phyloP scores from a whole-genome alignment of 2,888 invertebrate species.

The Euplagia quadripunctaria region DNA sequence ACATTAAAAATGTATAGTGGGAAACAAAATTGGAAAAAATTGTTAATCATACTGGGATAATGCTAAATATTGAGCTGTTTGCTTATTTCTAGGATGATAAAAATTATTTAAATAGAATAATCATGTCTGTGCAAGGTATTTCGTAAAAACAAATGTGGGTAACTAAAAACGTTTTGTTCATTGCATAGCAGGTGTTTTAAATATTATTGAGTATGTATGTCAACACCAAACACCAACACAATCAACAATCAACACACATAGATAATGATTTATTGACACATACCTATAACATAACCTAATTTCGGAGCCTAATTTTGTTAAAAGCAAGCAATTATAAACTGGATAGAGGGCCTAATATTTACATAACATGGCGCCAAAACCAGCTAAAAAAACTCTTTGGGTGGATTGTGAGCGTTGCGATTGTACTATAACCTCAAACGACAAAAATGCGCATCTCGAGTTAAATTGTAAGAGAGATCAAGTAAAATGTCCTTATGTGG shows the following conservation, averaged over 20 bases:
- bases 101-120: not conserved
- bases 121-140: not conserved
- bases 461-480: constrained; percentile 84
- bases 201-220: not conserved
- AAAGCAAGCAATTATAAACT: not conserved
- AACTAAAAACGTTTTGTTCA: not conserved
- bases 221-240: not conserved
- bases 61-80: not conserved
- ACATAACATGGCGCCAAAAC: constrained; percentile 76
- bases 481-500: constrained; percentile 79
- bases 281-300: constrained; percentile 1
- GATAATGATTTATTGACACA: not conserved
- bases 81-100: not conserved
- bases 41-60: not conserved
- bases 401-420: constrained; percentile 89
- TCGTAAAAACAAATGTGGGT: not conserved
- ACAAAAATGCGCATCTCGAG: constrained; percentile 85
- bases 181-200: not conserved
- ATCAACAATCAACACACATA: not conserved
- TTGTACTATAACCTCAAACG: constrained; percentile 86
- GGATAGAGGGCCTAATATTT: not conserved
- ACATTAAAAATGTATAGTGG: too few relatives aligned
- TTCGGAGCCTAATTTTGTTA: not conserved
- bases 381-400: constrained; percentile 87
- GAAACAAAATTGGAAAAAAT: not conserved